Percentiles rank a stretch among this genome's conserved stretches.
Conservation (phyloP, 23 tunicate species). For the Styela plicata region DNA sequence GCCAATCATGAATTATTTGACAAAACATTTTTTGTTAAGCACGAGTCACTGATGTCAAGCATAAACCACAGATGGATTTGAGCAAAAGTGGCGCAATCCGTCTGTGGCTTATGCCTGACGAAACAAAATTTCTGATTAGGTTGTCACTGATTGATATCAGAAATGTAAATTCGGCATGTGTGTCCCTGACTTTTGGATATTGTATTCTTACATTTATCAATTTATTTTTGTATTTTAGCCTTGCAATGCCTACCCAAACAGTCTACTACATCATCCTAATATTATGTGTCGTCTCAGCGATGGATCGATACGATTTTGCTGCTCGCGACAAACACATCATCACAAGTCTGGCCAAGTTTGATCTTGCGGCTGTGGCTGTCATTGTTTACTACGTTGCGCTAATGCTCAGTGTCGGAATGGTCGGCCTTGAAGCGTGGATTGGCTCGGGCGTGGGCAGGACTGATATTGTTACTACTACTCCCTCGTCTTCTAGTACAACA, state of each 20-base stretch:
- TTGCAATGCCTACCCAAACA: conserved; percentile 70
- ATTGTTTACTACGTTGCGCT: conserved; percentile 47
- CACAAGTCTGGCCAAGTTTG: conserved; percentile 29
- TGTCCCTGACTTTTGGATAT: too few relatives aligned
- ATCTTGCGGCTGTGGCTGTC: conserved; percentile 28
- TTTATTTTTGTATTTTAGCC: conserved; percentile 4
- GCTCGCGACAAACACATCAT: conserved; percentile 25
- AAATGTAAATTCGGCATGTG: too few relatives aligned
- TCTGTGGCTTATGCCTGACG: too few relatives aligned
- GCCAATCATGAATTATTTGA: too few relatives aligned
- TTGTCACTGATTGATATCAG: too few relatives aligned
- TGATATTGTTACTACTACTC: neutral
- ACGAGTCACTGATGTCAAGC: too few relatives aligned
- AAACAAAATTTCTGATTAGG: too few relatives aligned
- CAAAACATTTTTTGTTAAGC: too few relatives aligned
- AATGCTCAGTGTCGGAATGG: conserved; percentile 50
- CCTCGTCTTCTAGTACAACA: neutral
- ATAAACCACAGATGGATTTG: too few relatives aligned
- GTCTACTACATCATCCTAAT: conserved; percentile 41
- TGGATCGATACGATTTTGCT: conserved; percentile 66
- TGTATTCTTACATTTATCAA: too few relatives aligned
- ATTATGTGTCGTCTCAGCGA: conserved; percentile 52
- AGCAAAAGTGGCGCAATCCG: too few relatives aligned
- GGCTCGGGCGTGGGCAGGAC: conserved; percentile 2
- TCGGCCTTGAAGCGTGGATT: conserved; percentile 67